Evolutionary conservation across 2,113 vertebrate genomes (phyloP).

Genomic region (Myodes glareolus): DNA sequence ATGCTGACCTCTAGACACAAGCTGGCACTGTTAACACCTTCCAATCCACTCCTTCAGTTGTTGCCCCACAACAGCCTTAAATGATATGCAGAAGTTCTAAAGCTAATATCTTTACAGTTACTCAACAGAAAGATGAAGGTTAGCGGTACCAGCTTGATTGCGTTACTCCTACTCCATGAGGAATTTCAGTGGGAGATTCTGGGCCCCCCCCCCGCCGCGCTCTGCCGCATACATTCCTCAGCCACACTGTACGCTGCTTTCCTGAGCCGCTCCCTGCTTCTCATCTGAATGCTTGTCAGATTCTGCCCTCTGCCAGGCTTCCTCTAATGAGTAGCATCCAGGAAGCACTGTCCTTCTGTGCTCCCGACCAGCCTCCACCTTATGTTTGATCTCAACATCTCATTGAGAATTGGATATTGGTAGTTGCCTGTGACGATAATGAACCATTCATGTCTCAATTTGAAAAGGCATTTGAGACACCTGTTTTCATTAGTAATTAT

Average conservation of each 20-base stretch:
- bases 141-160: not conserved
- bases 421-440: constrained; percentile 65
- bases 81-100: not conserved
- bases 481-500: constrained; percentile 79
- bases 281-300: constrained; percentile 51
- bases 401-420: constrained; percentile 75
- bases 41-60: not conserved
- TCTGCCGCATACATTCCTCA: not conserved
- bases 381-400: constrained; percentile 68
- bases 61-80: not conserved
- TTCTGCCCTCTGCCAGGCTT: constrained; percentile 30
- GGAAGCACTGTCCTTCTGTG: constrained; percentile 41
- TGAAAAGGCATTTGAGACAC: constrained; percentile 73
- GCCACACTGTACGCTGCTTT: not conserved
- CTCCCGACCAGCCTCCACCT: not conserved
- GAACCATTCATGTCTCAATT: constrained; percentile 74
- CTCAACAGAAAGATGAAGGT: not conserved
- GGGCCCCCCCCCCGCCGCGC: no score
- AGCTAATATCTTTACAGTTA: not conserved
- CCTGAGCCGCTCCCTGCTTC: not conserved
- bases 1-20: not conserved
- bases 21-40: not conserved
- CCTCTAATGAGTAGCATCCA: constrained; percentile 51
- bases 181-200: not conserved
- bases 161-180: not conserved